Evolutionary conservation across 2,888 invertebrate species (phyloP).

Genomic region (Anarsia innoxiella): DNA sequence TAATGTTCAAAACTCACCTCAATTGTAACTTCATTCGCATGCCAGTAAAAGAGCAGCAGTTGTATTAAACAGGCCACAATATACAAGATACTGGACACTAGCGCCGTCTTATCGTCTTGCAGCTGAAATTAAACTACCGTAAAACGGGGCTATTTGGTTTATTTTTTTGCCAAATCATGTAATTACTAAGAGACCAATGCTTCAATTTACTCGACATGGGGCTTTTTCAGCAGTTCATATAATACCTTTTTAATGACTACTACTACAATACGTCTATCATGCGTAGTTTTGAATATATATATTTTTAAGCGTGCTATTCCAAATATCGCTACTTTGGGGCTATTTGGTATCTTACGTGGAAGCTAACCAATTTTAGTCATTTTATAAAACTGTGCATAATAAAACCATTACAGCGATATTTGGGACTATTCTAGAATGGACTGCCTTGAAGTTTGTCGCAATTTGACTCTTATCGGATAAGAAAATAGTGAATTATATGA

Average conservation of each 20-base stretch:
- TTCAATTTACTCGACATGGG: neutral
- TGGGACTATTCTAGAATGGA: no score
- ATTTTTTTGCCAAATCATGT: no score
- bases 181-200: no score
- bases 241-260: neutral
- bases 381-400: neutral
- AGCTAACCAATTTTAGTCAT: neutral
- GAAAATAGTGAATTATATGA: no score
- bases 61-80: neutral
- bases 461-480: no score
- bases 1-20: neutral
- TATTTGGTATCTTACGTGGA: neutral
- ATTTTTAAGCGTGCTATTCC: neutral
- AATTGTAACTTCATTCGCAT: neutral
- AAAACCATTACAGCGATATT: no score
- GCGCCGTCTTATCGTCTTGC: slow-evolving; percentile 32
- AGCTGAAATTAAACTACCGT: slow-evolving; percentile 27
- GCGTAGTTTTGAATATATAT: neutral
- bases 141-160: neutral
- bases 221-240: no score
- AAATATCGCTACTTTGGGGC: neutral
- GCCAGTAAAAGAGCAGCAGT: neutral
- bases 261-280: no score
- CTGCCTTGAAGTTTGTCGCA: no score
- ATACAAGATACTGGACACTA: slow-evolving; percentile 25